phyloP scores from a whole-genome alignment of 2,888 invertebrate genomes.

The Iselma pallidipennis region DNA sequence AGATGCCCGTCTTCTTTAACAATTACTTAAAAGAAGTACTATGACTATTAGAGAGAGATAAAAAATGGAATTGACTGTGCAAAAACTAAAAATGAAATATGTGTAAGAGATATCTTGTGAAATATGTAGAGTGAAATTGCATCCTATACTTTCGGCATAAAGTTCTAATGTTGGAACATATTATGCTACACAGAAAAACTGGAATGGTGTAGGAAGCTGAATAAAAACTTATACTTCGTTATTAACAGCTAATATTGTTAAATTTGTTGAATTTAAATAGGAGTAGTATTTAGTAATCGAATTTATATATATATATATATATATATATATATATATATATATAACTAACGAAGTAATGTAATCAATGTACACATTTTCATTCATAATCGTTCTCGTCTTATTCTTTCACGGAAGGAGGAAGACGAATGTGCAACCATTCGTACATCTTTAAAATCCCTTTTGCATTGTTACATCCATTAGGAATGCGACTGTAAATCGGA shows the following conservation, averaged over 20 bases:
- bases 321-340: too few species aligned
- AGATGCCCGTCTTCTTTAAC: too few species aligned
- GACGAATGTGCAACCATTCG: background rate
- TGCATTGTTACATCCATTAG: background rate
- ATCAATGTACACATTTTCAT: background rate
- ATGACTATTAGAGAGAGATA: background rate
- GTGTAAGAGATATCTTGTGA: background rate
- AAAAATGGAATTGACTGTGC: background rate
- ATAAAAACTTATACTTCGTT: conserved; percentile 34
- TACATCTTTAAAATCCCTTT: background rate
- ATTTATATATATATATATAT: background rate
- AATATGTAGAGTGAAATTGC: conserved; percentile 32
- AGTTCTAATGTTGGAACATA: conserved; percentile 27
- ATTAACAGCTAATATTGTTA: background rate
- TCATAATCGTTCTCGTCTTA: background rate
- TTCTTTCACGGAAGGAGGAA: background rate
- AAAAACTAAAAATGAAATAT: background rate
- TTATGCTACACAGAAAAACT: conserved; percentile 34
- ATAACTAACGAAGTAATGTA: background rate
- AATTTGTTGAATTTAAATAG: too few species aligned
- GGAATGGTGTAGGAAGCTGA: conserved; percentile 34
- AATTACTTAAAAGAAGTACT: background rate
- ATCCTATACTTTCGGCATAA: conserved; percentile 32
- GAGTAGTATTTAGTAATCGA: background rate
- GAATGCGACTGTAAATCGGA: background rate